phyloP scores from a whole-genome alignment of 2,113 vertebrate genomes.

The Geothlypis trichas region DNA sequence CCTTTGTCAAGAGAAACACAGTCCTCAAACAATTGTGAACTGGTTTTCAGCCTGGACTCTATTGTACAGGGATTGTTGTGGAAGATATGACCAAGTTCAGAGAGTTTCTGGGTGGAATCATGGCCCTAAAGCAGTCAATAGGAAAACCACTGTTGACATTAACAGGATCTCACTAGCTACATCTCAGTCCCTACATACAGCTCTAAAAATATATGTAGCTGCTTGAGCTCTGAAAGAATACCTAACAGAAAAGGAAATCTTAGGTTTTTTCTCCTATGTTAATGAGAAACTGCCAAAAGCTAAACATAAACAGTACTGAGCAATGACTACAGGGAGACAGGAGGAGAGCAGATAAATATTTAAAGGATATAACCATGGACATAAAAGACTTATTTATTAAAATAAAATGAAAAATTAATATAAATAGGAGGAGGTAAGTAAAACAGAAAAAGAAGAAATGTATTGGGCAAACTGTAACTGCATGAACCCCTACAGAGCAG shows the following conservation, averaged over 20 bases:
- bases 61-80: background rate
- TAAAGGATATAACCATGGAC: conserved; percentile 30
- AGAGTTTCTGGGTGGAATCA: background rate
- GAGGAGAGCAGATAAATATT: conserved; percentile 49
- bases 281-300: conserved; percentile 7
- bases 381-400: conserved; percentile 15
- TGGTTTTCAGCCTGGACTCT: background rate
- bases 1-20: background rate
- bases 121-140: background rate
- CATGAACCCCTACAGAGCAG: background rate
- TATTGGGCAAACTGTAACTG: background rate
- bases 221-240: background rate
- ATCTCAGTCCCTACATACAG: background rate
- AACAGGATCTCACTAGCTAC: background rate
- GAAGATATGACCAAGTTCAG: conserved; percentile 11
- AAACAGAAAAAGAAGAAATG: background rate
- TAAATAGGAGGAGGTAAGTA: background rate
- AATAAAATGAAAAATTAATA: background rate
- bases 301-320: conserved; percentile 18
- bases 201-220: conserved; percentile 7
- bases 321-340: background rate
- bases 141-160: background rate
- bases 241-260: background rate
- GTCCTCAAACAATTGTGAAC: background rate
- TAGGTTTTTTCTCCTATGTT: background rate